These are phyloP conservation scores for Tapirus indicus DNA, from an alignment of 2,797 vertebrate genomes.

Conservation along the genomic window DNA sequence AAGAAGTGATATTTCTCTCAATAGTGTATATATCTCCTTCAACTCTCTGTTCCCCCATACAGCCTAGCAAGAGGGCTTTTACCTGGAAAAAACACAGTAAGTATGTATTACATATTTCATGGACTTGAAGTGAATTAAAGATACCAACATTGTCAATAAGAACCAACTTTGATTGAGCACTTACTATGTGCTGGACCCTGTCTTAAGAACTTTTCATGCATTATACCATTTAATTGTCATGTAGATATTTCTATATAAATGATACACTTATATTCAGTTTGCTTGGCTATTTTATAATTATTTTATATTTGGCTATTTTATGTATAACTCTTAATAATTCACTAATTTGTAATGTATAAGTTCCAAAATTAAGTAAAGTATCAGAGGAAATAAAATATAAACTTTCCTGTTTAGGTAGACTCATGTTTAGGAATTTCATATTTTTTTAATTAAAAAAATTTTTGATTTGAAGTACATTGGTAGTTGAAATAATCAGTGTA, in stretches of 20 bases:
- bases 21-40: not conserved
- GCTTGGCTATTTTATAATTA: not conserved
- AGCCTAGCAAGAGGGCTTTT: not conserved
- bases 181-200: not conserved
- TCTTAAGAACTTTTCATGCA: not conserved
- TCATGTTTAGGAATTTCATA: not conserved
- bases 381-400: not conserved
- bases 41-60: not conserved
- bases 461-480: not conserved
- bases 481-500: conserved; percentile 33
- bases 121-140: not conserved
- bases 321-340: not conserved
- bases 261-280: not conserved
- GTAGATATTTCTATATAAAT: not conserved
- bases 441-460: not conserved
- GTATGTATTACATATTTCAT: not conserved
- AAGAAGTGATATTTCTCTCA: not conserved
- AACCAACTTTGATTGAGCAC: not conserved
- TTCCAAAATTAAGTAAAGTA: not conserved
- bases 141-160: not conserved
- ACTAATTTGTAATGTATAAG: not conserved
- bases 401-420: not conserved
- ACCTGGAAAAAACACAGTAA: not conserved
- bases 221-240: conserved; percentile 4
- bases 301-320: not conserved